Conservation (phyloP, 1,140 invertebrate genomes). For the Lutraria rhynchaena region DNA sequence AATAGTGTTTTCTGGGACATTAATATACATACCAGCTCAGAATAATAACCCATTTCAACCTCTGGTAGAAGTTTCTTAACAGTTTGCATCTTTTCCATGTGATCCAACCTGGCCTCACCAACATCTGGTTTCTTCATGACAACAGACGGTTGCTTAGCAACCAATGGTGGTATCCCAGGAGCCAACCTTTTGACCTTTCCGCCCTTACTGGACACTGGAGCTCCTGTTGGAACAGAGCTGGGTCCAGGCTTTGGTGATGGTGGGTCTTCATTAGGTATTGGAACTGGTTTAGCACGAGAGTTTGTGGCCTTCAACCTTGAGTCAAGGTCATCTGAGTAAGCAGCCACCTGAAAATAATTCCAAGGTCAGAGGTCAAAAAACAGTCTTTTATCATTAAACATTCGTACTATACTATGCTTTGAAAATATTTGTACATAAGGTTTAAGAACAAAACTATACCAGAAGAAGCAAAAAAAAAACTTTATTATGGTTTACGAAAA, state of each 20-base stretch:
- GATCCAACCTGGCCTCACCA: constrained; percentile 70
- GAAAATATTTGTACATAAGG: no score
- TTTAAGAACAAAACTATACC: no score
- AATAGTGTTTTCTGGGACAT: no score
- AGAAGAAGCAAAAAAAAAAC: background rate
- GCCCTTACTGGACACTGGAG: background rate
- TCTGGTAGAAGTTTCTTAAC: constrained; percentile 66
- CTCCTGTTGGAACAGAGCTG: constrained; percentile 8
- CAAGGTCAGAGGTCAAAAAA: no score
- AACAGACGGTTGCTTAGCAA: constrained; percentile 54
- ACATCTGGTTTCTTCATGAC: constrained; percentile 63
- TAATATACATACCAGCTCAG: constrained; percentile 57
- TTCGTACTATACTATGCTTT: no score
- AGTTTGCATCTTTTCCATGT: constrained; percentile 73
- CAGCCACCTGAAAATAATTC: constrained; percentile 62
- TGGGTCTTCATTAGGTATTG: background rate
- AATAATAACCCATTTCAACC: constrained; percentile 69
- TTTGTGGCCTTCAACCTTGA: constrained; percentile 51
- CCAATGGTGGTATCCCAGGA: constrained; percentile 46
- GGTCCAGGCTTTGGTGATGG: background rate
- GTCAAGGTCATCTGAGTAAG: constrained; percentile 57
- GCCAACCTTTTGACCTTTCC: constrained; percentile 16
- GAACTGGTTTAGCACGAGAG: constrained; percentile 32
- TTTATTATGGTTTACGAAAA: no score
- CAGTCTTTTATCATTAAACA: no score